Evolutionary conservation across 35 echinoderm and acorn worm species (phyloP).

Genomic region (Anneissia japonica): DNA sequence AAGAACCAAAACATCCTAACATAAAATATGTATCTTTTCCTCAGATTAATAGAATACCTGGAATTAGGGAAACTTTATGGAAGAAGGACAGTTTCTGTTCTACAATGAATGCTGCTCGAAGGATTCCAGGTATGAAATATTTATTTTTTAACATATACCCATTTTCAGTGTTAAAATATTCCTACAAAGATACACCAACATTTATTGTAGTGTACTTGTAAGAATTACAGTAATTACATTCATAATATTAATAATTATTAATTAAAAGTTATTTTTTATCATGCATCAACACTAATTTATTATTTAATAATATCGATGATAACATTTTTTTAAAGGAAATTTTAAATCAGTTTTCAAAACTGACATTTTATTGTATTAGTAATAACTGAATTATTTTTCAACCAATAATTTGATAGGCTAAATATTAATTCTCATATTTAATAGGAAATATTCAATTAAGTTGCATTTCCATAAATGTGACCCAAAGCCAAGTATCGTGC

Average conservation of each 20-base stretch:
- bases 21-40: too few relatives aligned
- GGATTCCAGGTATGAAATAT: slow-evolving; percentile 59
- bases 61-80: slow-evolving; percentile 81
- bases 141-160: too few relatives aligned
- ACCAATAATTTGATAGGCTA: background rate
- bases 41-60: slow-evolving; percentile 77
- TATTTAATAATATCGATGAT: background rate
- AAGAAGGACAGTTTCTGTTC: slow-evolving; percentile 87
- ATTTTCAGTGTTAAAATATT: background rate
- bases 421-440: background rate
- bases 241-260: background rate
- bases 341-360: too few relatives aligned
- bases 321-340: too few relatives aligned
- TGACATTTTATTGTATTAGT: too few relatives aligned
- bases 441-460: too few relatives aligned
- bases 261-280: background rate
- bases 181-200: background rate
- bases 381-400: background rate
- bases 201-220: background rate
- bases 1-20: too few relatives aligned
- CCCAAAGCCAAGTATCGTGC: too few relatives aligned
- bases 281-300: background rate
- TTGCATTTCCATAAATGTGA: too few relatives aligned
- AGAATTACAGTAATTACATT: background rate
- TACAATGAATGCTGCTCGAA: slow-evolving; percentile 73